These are phyloP conservation scores for Automeris io DNA, from an alignment of 2,888 invertebrate species.

Conservation along the genomic window DNA sequence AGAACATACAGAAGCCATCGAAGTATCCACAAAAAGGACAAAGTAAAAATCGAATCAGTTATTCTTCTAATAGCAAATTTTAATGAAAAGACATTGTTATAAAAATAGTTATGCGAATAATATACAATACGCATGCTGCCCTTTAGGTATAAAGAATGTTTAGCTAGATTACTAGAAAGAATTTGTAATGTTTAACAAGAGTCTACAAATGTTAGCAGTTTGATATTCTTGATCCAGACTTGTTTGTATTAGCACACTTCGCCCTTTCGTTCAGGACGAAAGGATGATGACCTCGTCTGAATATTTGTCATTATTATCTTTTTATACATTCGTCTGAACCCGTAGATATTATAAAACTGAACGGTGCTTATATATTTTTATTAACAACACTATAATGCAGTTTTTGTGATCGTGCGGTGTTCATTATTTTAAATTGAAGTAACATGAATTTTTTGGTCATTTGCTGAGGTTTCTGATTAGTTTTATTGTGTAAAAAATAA, in stretches of 20 bases:
- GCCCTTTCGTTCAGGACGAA: conserved; percentile 26
- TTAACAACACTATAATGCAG: not conserved
- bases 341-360: conserved; percentile 2
- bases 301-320: conserved; percentile 13
- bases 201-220: not conserved
- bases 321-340: conserved; percentile 8
- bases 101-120: too few relatives aligned
- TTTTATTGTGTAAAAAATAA: too few relatives aligned
- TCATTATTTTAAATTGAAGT: not conserved
- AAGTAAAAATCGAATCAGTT: too few relatives aligned
- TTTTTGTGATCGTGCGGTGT: not conserved
- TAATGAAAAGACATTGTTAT: not conserved
- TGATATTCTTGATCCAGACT: conserved; percentile 4
- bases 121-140: too few relatives aligned
- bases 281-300: conserved; percentile 28
- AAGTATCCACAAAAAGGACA: too few relatives aligned
- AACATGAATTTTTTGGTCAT: not conserved
- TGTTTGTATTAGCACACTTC: conserved; percentile 32
- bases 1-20: too few relatives aligned
- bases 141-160: not conserved
- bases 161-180: not conserved
- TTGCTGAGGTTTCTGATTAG: not conserved
- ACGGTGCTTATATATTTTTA: conserved; percentile 3
- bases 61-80: not conserved
- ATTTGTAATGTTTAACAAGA: not conserved